Evolutionary conservation across 2,113 vertebrate genomes (phyloP).

Genomic region (Chlorodrepanis virens): DNA sequence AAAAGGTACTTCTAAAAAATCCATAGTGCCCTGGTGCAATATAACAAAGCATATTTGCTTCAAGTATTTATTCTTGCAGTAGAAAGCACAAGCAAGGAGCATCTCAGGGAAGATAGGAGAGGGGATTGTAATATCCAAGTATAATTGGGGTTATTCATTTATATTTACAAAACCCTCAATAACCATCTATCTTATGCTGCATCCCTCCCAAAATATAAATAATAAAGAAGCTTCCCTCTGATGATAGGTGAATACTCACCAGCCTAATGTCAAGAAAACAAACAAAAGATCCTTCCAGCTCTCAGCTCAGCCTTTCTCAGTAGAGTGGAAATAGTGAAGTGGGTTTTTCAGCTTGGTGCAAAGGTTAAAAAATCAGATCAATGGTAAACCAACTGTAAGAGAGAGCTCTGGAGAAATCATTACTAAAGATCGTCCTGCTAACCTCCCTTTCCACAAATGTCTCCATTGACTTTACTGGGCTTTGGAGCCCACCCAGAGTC

Average conservation of each 20-base stretch:
- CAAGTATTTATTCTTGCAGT: background rate
- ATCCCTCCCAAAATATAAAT: background rate
- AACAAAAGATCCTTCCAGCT: background rate
- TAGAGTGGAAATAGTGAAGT: constrained; percentile 8
- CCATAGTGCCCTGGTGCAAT: background rate
- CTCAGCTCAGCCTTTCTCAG: constrained; percentile 1
- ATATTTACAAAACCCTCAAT: background rate
- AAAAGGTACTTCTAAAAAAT: constrained; percentile 48
- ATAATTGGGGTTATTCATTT: background rate
- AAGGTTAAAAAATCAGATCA: constrained; percentile 52
- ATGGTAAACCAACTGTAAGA: constrained; percentile 30
- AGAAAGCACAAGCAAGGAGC: background rate
- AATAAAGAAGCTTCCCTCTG: background rate
- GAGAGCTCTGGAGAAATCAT: constrained; percentile 39
- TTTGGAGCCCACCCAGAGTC: background rate
- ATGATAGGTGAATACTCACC: background rate
- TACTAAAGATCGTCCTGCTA: constrained; percentile 37
- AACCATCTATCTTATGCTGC: background rate
- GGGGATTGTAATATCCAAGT: background rate
- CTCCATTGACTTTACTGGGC: constrained; percentile 17
- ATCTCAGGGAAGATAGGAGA: background rate
- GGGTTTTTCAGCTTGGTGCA: constrained; percentile 17
- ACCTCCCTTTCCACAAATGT: constrained; percentile 14
- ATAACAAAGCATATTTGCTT: constrained; percentile 21
- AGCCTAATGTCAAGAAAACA: background rate